These are phyloP conservation scores for Hesperia comma DNA, from an alignment of 2,888 invertebrate genomes.

Conservation along the genomic window DNA sequence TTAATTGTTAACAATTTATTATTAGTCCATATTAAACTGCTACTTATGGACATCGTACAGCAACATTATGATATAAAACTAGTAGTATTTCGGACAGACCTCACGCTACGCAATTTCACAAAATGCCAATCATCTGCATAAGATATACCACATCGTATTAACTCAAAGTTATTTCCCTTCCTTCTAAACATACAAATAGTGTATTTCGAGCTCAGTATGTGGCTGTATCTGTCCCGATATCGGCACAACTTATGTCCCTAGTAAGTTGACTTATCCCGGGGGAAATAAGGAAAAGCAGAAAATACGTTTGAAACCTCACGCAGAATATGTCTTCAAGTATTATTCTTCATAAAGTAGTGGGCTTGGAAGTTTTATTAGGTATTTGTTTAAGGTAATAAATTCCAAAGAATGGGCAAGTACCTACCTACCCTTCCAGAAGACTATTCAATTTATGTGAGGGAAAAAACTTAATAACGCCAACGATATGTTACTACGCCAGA, in stretches of 20 bases:
- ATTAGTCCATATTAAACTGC: no score
- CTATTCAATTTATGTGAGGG: slow-evolving; percentile 19
- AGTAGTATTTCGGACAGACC: background rate
- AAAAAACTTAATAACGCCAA: slow-evolving; percentile 8
- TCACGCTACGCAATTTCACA: slow-evolving; percentile 11
- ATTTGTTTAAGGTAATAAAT: slow-evolving; percentile 36
- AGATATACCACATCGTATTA: background rate
- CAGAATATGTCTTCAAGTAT: slow-evolving; percentile 73
- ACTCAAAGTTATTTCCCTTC: background rate
- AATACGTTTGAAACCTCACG: slow-evolving; percentile 70
- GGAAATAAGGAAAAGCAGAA: slow-evolving; percentile 80
- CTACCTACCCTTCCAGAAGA: slow-evolving; percentile 18
- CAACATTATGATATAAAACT: background rate
- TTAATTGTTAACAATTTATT: no score
- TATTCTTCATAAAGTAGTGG: slow-evolving; percentile 45
- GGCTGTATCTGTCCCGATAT: slow-evolving; percentile 55
- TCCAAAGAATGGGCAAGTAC: slow-evolving; percentile 11
- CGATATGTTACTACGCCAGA: background rate
- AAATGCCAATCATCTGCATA: slow-evolving; percentile 9
- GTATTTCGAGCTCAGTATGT: slow-evolving; percentile 31
- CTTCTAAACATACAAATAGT: slow-evolving; percentile 16
- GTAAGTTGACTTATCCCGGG: slow-evolving; percentile 77
- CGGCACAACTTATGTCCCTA: slow-evolving; percentile 74
- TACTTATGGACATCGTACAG: background rate
- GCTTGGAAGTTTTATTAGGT: slow-evolving; percentile 41